phyloP scores from a whole-genome alignment of 2,797 vertebrate species.

The Peromyscus melanophrys region DNA sequence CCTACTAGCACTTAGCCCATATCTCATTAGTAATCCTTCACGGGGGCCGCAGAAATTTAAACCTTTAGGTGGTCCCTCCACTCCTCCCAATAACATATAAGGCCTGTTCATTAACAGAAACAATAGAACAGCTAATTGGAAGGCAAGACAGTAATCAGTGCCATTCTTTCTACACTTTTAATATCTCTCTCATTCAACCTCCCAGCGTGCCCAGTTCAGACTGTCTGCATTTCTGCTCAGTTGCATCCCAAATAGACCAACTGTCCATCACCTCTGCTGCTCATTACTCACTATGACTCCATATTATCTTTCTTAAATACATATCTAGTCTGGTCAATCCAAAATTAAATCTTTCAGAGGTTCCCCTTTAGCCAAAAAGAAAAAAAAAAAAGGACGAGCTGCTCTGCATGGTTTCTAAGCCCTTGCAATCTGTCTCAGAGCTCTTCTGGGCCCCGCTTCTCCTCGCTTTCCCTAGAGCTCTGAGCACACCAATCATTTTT shows the following conservation, averaged over 20 bases:
- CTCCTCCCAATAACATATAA: neutral
- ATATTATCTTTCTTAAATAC: neutral
- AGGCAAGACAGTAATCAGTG: conserved; percentile 40
- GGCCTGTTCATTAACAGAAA: conserved; percentile 2
- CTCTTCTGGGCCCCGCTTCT: neutral
- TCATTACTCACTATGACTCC: neutral
- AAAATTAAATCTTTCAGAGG: neutral
- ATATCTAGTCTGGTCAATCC: neutral
- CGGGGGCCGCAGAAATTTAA: neutral
- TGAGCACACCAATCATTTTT: neutral
- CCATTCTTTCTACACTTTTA: neutral
- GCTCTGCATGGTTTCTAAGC: neutral
- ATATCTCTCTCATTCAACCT: neutral
- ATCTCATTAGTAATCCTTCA: conserved; percentile 7
- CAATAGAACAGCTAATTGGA: neutral
- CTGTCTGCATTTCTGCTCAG: neutral
- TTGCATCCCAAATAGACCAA: neutral
- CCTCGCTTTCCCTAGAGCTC: neutral
- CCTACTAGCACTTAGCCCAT: neutral
- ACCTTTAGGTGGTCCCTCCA: neutral
- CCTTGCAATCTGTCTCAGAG: neutral
- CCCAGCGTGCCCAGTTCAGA: conserved; percentile 3
- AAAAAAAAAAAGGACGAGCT: neutral
- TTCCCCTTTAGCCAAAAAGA: neutral
- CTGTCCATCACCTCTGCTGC: neutral